A percentile compares a stretch with the other conserved stretches of the same genome.
Evolutionary conservation across 37 sponge, comb jelly and placozoan species (phyloP).

Genomic region (Eunapius fragilis): DNA sequence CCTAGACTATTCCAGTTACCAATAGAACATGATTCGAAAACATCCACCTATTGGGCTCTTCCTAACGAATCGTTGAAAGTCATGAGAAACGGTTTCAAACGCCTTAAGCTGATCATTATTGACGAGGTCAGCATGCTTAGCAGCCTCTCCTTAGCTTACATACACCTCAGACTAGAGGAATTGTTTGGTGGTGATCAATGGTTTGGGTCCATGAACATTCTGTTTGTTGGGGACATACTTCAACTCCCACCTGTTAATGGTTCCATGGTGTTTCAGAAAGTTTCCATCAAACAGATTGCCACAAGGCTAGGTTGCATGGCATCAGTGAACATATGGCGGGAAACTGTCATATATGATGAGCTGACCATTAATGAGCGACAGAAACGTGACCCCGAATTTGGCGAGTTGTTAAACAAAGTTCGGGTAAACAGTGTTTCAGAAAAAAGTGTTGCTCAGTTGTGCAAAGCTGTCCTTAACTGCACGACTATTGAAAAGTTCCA

Average conservation of each 20-base stretch:
- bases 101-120: constrained; percentile 49
- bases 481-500: constrained; percentile 10
- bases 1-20: constrained; percentile 43
- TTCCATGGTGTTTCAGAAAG: constrained; percentile 30
- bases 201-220: constrained; percentile 27
- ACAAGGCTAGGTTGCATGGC: constrained; percentile 2
- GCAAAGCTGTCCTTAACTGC: too few relatives aligned
- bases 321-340: constrained; percentile 39
- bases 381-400: constrained; percentile 14
- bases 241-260: constrained; percentile 62
- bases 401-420: constrained; percentile 4
- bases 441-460: neutral
- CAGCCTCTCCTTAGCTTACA: constrained; percentile 40
- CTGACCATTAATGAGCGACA: constrained; percentile 73
- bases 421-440: constrained; percentile 13
- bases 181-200: constrained; percentile 41
- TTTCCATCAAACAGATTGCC: constrained; percentile 41
- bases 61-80: constrained; percentile 35
- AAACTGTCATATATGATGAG: too few relatives aligned
- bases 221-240: constrained; percentile 68
- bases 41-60: constrained; percentile 59
- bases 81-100: constrained; percentile 29
- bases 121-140: constrained; percentile 77
- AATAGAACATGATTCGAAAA: constrained; percentile 52
- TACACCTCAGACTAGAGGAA: constrained; percentile 69